Conservation (phyloP, 2,888 invertebrate species). For the Drosophila mimetica region DNA sequence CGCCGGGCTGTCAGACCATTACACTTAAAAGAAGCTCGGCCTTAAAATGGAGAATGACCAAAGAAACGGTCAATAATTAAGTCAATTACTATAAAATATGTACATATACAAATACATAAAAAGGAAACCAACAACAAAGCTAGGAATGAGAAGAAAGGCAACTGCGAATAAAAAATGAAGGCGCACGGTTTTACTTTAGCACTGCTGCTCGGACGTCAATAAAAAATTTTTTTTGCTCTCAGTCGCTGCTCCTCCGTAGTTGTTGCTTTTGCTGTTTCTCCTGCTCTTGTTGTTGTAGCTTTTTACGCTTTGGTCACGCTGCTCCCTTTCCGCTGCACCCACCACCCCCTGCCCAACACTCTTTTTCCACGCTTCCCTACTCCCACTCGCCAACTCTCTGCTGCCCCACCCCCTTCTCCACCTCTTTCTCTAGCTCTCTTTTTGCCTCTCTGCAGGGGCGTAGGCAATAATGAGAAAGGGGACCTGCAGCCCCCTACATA, state of each 20-base stretch:
- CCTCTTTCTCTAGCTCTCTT: neutral
- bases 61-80: slow-evolving; percentile 18
- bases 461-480: neutral
- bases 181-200: slow-evolving; percentile 58
- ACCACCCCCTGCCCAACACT: neutral
- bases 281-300: slow-evolving; percentile 8
- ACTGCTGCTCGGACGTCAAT: slow-evolving; percentile 65
- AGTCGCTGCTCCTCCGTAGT: slow-evolving; percentile 15
- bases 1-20: slow-evolving; percentile 2
- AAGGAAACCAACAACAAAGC: slow-evolving; percentile 24
- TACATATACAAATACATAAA: neutral
- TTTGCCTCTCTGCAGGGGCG: slow-evolving; percentile 1
- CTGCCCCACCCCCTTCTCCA: neutral
- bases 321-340: slow-evolving; percentile 19
- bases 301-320: slow-evolving; percentile 29
- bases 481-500: neutral
- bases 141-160: slow-evolving; percentile 31
- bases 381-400: slow-evolving; percentile 10
- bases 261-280: no score
- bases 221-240: slow-evolving; percentile 41
- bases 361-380: slow-evolving; percentile 18
- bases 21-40: neutral
- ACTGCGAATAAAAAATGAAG: slow-evolving; percentile 43
- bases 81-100: slow-evolving; percentile 17
- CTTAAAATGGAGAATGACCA: slow-evolving; percentile 5